Conservation (phyloP, 2,888 invertebrate genomes). For the Drosophila multiciliata region DNA sequence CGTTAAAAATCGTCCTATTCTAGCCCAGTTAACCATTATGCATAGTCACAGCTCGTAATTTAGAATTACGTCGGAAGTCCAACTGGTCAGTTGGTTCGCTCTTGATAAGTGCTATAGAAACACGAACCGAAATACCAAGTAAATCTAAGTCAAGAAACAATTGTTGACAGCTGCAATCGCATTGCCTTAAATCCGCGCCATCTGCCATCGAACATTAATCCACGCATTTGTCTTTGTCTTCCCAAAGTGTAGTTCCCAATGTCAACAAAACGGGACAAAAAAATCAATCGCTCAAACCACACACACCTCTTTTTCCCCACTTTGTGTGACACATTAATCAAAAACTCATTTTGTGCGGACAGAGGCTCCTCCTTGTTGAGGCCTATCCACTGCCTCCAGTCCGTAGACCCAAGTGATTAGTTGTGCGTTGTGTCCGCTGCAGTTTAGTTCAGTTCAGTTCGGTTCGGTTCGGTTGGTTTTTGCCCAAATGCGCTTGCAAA, state of each 20-base stretch:
- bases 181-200: constrained; percentile 20
- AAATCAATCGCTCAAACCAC: constrained; percentile 61
- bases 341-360: constrained; percentile 70
- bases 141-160: constrained; percentile 42
- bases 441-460: constrained; percentile 36
- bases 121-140: constrained; percentile 17
- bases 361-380: constrained; percentile 18
- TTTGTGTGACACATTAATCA: constrained; percentile 69
- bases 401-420: constrained; percentile 64
- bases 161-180: constrained; percentile 54
- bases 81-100: constrained; percentile 2
- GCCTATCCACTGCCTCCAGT: constrained; percentile 16
- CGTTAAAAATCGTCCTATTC: neutral
- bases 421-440: constrained; percentile 72
- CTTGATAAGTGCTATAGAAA: constrained; percentile 39
- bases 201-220: constrained; percentile 44
- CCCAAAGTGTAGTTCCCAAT: constrained; percentile 14
- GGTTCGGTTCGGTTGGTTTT: constrained; percentile 4
- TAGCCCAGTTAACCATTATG: neutral
- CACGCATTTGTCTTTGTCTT: constrained; percentile 61
- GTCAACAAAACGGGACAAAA: constrained; percentile 6
- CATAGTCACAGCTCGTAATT: constrained; percentile 33
- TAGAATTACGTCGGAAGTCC: constrained; percentile 9
- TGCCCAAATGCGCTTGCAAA: constrained; percentile 42
- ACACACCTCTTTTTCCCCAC: neutral